Evolutionary conservation across 2,113 vertebrate species (phyloP), one percentile per base, ranked within the genome.

Genomic region (Gorsachius goisagi): DNA sequence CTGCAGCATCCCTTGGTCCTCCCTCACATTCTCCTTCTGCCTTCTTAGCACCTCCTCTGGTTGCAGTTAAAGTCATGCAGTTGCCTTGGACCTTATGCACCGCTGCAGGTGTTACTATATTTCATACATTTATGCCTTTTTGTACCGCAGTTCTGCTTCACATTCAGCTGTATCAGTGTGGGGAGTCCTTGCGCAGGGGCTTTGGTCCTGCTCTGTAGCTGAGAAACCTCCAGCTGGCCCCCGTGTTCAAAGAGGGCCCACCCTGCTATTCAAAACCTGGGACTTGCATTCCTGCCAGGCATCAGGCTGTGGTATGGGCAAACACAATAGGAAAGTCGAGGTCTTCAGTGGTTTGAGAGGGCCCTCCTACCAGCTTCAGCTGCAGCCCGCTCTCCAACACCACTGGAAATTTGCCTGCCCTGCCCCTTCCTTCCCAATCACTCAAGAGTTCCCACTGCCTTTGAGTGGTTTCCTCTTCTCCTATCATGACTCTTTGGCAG

Each of bases 161-260:
- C 1, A 0, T 0, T 4, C 20, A 33, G 64, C 50, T 60, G 2
- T 21, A 12, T 55, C 53, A 15, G 16, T 15, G 11, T 55, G 62
- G 24, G 18, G 26, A 82, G 50, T 52, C 27, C 50, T 89, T 62
- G 55, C 0, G 0, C 27, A 20, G 81, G 23, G 37, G 3, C 27
- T 81, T 58, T 30, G 41, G 78, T 62, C 56, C 52, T 47, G 16
- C 55, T 77, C 19, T 19, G 41, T 30, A 58, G 26, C 41, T 93
- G 24, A 69, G 87, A 79, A 52, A 37, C 17, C 24, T 76, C 58
- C 44, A 82, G 71, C 23, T 47, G 50, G 23, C 19, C 17, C 17
- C 35, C 28, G 49, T 15, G 20, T 49, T 47, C 73, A 73, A 68
- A 62, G 33, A 55, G 75, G 27, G n/a, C 37, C 35, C 0, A 2